phyloP scores from a whole-genome alignment of 2,113 vertebrate species.

The Donacobius atricapilla region DNA sequence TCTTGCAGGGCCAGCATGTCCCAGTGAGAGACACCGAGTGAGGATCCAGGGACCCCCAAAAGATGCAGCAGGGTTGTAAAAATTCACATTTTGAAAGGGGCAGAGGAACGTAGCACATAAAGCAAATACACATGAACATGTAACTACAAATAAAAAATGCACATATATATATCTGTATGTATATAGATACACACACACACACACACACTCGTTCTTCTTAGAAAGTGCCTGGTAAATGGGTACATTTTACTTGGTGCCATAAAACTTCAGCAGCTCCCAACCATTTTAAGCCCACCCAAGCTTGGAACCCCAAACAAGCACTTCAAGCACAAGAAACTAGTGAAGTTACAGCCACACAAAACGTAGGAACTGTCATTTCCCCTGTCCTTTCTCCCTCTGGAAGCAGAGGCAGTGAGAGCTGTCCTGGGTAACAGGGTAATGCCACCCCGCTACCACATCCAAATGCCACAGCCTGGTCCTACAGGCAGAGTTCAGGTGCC shows the following conservation, averaged over 20 bases:
- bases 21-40: neutral
- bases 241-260: neutral
- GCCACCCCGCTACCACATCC: neutral
- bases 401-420: neutral
- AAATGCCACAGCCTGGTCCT: neutral
- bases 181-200: no score
- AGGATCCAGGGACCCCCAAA: neutral
- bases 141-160: neutral
- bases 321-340: neutral
- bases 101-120: neutral
- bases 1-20: neutral
- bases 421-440: neutral
- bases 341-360: neutral
- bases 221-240: neutral
- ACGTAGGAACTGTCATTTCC: neutral
- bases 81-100: neutral
- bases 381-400: neutral
- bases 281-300: neutral
- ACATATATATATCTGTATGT: rapidly evolving
- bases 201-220: rapidly evolving
- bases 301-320: neutral
- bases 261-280: neutral
- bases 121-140: neutral
- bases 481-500: neutral
- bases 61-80: neutral